Evolutionary conservation across 2,888 invertebrate species (phyloP).

Genomic region (Nemotelus nigrinus): DNA sequence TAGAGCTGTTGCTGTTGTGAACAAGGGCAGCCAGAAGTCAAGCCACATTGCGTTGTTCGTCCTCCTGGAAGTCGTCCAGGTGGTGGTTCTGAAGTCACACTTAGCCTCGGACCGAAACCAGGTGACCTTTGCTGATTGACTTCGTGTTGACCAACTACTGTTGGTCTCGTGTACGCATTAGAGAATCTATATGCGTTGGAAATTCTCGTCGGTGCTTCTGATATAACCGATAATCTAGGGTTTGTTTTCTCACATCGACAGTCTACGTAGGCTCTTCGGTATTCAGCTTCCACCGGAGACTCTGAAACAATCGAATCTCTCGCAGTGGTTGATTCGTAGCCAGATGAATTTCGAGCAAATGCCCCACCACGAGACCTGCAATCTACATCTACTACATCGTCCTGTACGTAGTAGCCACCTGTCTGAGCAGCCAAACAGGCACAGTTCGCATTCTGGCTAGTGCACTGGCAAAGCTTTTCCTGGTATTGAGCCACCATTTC

Average conservation of each 20-base stretch:
- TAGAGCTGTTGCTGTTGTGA: neutral
- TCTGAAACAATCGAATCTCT: neutral
- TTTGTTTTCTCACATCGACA: too few relatives aligned
- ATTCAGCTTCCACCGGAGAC: neutral
- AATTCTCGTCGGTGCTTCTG: neutral
- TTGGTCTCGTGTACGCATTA: neutral
- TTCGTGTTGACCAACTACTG: neutral
- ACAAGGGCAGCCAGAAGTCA: neutral
- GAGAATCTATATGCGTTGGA: too few relatives aligned
- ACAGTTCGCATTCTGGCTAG: neutral
- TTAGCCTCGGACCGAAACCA: too few relatives aligned
- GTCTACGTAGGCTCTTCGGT: neutral
- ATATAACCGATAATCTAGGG: too few relatives aligned
- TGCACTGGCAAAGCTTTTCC: neutral
- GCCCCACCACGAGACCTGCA: neutral
- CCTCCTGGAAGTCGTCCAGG: neutral
- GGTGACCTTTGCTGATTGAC: neutral
- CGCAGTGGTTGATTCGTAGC: neutral
- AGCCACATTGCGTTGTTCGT: neutral
- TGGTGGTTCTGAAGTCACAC: neutral
- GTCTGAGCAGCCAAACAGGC: neutral
- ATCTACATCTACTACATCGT: neutral
- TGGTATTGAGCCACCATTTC: slow-evolving; percentile 10
- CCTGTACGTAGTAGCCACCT: neutral
- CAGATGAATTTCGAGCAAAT: neutral